These are phyloP conservation scores for Talpa occidentalis DNA, from an alignment of 2,113 vertebrate species.

Conservation along the genomic window DNA sequence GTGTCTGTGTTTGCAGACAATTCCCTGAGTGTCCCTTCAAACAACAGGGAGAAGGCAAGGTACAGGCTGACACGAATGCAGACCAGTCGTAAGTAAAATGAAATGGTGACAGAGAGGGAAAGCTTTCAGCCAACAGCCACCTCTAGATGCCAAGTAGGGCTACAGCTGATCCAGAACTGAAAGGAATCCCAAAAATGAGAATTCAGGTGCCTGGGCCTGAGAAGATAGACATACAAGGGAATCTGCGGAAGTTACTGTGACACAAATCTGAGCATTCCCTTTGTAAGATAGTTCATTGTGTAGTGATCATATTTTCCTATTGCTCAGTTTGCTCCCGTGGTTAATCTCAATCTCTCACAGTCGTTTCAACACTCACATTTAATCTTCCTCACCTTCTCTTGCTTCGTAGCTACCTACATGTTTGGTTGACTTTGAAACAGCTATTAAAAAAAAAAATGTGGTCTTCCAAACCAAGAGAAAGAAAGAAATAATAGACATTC, in stretches of 20 bases:
- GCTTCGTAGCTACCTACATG: not conserved
- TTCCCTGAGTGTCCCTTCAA: not conserved
- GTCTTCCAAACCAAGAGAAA: not conserved
- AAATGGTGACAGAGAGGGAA: not conserved
- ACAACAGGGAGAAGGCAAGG: not conserved
- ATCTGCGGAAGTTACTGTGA: not conserved
- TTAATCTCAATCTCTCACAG: not conserved
- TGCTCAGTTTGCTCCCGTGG: not conserved
- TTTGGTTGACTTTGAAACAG: constrained; percentile 10
- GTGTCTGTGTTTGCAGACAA: accelerated
- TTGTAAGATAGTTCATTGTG: not conserved
- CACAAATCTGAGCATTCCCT: not conserved
- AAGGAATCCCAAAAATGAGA: no score
- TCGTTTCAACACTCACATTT: not conserved
- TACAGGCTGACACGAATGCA: no score
- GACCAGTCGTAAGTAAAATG: not conserved
- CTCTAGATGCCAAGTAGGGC: accelerated
- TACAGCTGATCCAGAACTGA: not conserved
- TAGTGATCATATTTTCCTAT: not conserved
- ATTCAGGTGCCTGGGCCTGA: not conserved
- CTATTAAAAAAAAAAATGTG: not conserved
- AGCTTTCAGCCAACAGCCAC: not conserved
- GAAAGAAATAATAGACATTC: not conserved
- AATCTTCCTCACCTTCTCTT: not conserved
- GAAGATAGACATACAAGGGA: no score